Percentiles rank a stretch among this genome's conserved stretches.
Conservation (phyloP, 2,888 invertebrate genomes). For the Microctonus brassicae region DNA sequence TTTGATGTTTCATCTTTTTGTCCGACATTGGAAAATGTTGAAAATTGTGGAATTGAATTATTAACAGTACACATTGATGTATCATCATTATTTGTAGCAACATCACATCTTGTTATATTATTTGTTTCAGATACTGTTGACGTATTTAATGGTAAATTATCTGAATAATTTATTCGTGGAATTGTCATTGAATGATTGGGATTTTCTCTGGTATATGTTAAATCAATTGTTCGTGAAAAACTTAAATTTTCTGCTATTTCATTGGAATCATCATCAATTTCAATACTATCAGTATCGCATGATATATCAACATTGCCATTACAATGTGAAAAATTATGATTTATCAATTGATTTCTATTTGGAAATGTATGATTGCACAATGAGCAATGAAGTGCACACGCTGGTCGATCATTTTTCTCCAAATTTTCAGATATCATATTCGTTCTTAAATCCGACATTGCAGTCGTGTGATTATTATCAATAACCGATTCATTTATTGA, state of each 20-base stretch:
- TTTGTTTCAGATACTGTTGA: slow-evolving; percentile 25
- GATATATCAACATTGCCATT: slow-evolving; percentile 56
- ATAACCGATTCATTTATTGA: slow-evolving; percentile 37
- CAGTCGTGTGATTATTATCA: slow-evolving; percentile 37
- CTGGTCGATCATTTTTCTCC: slow-evolving; percentile 49
- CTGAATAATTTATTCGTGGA: slow-evolving; percentile 50
- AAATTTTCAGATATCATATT: slow-evolving; percentile 32
- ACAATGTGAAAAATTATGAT: slow-evolving; percentile 59
- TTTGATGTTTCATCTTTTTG: neutral
- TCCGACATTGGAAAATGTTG: slow-evolving; percentile 40
- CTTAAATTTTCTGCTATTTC: slow-evolving; percentile 52
- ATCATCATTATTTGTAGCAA: slow-evolving; percentile 40
- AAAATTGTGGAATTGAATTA: slow-evolving; percentile 36
- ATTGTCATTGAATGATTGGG: slow-evolving; percentile 50
- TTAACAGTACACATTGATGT: slow-evolving; percentile 41
- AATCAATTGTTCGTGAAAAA: slow-evolving; percentile 50
- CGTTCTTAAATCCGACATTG: slow-evolving; percentile 34
- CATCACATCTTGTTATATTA: slow-evolving; percentile 17
- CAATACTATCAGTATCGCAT: slow-evolving; percentile 58
- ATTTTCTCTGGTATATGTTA: slow-evolving; percentile 41
- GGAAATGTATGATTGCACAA: slow-evolving; percentile 61
- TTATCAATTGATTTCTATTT: slow-evolving; percentile 58
- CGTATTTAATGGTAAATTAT: slow-evolving; percentile 39
- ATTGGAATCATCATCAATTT: slow-evolving; percentile 58
- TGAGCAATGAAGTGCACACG: slow-evolving; percentile 64